phyloP scores from a whole-genome alignment of 2,113 vertebrate genomes.

The Lepus timidus region DNA sequence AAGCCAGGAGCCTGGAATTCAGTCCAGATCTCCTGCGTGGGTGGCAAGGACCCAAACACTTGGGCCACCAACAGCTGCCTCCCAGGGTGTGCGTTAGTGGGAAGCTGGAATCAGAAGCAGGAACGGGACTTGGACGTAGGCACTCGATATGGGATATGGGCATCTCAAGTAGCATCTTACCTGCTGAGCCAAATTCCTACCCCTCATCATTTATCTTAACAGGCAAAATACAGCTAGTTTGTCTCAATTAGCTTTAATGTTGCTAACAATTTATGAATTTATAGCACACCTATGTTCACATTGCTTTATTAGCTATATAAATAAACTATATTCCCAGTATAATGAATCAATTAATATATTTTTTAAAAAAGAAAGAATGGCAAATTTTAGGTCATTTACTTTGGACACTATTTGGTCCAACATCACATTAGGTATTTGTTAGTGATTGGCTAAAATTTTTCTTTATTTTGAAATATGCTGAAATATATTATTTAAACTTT shows the following conservation, averaged over 20 bases:
- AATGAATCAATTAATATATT: constrained; percentile 9
- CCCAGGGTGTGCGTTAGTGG: too few species aligned
- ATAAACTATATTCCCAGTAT: neutral
- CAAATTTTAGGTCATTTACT: neutral
- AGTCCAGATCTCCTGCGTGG: too few species aligned
- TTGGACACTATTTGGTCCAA: neutral
- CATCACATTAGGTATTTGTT: neutral
- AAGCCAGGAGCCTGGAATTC: too few species aligned
- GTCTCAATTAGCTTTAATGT: neutral
- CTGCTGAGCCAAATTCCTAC: too few species aligned
- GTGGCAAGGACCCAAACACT: too few species aligned
- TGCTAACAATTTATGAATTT: constrained; percentile 7
- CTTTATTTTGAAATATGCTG: neutral
- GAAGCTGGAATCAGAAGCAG: too few species aligned
- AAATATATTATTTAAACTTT: constrained; percentile 34
- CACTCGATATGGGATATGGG: too few species aligned
- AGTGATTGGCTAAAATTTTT: constrained; percentile 22
- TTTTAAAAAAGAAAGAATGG: neutral
- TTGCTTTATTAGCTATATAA: neutral
- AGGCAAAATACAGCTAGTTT: constrained; percentile 7
- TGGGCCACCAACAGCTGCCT: too few species aligned
- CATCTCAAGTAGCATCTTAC: too few species aligned
- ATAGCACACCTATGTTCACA: neutral
- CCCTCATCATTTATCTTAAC: neutral
- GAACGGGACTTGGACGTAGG: too few species aligned